Base-by-base conservation (phyloP, 2,113 vertebrate species). In the Salvelinus fontinalis region DNA sequence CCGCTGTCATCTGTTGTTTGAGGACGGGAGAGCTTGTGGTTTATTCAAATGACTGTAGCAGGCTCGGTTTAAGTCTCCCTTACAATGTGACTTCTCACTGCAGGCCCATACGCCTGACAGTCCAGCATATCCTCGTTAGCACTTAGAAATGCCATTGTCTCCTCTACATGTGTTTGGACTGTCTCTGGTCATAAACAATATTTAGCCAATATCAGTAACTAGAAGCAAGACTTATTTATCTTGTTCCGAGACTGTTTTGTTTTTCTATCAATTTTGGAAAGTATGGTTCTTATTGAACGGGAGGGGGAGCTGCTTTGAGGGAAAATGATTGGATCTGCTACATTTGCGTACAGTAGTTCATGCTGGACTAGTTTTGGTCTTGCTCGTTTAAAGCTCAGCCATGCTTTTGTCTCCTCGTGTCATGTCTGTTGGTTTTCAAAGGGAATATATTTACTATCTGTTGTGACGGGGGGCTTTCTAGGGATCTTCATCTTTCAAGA, bases 61-160 rank as follows among this genome's bases (percentile, higher is more conserved):
- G 89, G 89, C 89, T 91, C 89, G 90, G 85, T 84, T 79, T 22
- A 68, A 82, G 51, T 84, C 75, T 75, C 79, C 82, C 84, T 16
- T 62, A n/a, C 20, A 22, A 62, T 5, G 13, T 62, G 20, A 62
- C 59, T 4, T 22, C 20, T 62, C 6, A n/a, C 20, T 22, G n/a
- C n/a, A 62, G 18, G 59, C n/a, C 59, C n/a, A n/a, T 54, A 54
- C 1, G n/a, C 9, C 59, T 22, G 18, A 62, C 51, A 54, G 51
- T 14, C 51, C 16, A 85, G 64, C 75, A 81, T 79, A 83, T 88
- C 85, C 80, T 76, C 88, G 87, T 85, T 81, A 84, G 84, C 88
- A 89, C 83, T 86, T 86, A 86, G 89, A 89, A 83, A 84, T 74
- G 57, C 67, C 83, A 84, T 88, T 88, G 90, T 87, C 88, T 82